Conservation (phyloP, 2,113 vertebrate genomes). For the Gorsachius goisagi region DNA sequence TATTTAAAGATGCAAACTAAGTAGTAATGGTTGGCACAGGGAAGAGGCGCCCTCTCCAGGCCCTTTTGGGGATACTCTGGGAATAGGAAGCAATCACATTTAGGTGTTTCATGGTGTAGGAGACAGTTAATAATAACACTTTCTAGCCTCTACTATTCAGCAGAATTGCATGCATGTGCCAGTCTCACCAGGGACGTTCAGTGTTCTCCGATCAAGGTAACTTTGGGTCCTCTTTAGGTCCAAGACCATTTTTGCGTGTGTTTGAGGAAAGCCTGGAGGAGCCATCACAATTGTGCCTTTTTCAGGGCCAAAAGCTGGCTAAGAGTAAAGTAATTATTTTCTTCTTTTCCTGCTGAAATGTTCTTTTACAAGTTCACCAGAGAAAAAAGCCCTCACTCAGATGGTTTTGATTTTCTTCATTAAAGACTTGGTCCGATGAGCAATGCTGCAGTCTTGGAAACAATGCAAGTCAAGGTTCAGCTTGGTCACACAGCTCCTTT, state of each 20-base stretch:
- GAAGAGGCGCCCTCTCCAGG: conserved; percentile 64
- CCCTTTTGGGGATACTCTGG: neutral
- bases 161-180: neutral
- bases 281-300: neutral
- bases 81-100: neutral
- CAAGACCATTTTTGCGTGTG: neutral
- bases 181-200: neutral
- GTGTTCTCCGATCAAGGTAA: neutral
- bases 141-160: neutral
- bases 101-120: neutral
- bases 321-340: neutral
- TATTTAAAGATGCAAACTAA: neutral
- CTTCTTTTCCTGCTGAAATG: neutral
- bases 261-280: neutral
- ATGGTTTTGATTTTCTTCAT: conserved; percentile 48
- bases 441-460: neutral
- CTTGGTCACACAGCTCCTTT: neutral
- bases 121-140: neutral
- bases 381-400: neutral
- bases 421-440: neutral
- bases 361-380: neutral
- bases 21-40: neutral
- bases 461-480: conserved; percentile 17
- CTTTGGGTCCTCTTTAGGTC: neutral
- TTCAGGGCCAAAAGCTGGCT: neutral